Conservation (phyloP, 1,140 invertebrate species). For the Papilio aristodemus region DNA sequence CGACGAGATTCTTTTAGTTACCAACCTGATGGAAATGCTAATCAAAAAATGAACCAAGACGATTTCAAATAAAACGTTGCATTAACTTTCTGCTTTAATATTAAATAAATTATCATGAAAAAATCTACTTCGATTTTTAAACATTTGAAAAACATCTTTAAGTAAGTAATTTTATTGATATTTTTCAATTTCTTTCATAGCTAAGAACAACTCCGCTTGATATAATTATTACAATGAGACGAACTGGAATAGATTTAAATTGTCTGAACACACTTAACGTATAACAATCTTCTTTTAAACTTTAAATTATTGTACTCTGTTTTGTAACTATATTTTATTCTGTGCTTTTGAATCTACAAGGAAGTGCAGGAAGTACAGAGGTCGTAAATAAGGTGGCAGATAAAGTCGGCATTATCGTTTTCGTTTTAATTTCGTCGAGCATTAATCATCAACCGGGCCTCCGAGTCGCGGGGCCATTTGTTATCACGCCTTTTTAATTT, state of each 20-base stretch:
- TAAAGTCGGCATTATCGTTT: constrained; percentile 70
- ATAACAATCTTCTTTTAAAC: no score
- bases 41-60: constrained; percentile 45
- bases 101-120: background rate
- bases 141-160: background rate
- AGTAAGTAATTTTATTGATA: background rate
- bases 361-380: constrained; percentile 42
- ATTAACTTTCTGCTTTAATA: background rate
- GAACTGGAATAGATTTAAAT: no score
- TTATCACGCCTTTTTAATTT: constrained; percentile 62
- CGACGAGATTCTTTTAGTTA: constrained; percentile 63
- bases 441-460: constrained; percentile 64
- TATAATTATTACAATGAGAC: no score
- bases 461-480: constrained; percentile 55
- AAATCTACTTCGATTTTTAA: background rate
- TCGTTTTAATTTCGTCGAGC: constrained; percentile 71
- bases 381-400: constrained; percentile 65
- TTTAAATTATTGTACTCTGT: no score
- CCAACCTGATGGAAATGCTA: constrained; percentile 65
- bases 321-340: background rate
- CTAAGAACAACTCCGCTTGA: no score
- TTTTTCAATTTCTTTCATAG: no score
- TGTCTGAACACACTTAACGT: no score
- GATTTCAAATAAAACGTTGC: constrained; percentile 30
- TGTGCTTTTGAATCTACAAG: constrained; percentile 1